A percentile compares a stretch with the other conserved stretches of the same genome.
Conservation (phyloP, 2,888 invertebrate species). For the Cantharis lateralis region DNA sequence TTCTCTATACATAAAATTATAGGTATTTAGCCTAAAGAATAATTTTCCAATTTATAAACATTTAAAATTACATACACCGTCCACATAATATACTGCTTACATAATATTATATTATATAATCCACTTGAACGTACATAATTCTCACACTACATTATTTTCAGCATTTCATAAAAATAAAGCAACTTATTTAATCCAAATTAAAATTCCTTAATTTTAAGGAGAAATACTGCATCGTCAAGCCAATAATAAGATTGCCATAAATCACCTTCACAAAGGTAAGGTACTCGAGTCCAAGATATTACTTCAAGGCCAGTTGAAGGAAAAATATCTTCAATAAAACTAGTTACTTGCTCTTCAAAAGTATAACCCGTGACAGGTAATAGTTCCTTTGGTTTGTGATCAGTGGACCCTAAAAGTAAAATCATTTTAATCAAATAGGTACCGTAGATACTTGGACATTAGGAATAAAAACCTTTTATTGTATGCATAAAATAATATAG, state of each 20-base stretch:
- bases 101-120: no score
- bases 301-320: constrained; percentile 73
- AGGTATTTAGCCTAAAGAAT: neutral
- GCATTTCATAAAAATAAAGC: neutral
- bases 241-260: constrained; percentile 89
- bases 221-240: constrained; percentile 88
- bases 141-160: neutral
- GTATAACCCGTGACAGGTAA: constrained; percentile 68
- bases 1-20: neutral
- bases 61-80: neutral
- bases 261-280: constrained; percentile 97
- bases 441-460: neutral
- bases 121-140: neutral
- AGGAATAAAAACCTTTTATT: neutral
- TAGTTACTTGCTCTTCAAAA: constrained; percentile 80
- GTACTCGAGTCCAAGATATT: constrained; percentile 85
- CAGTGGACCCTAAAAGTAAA: constrained; percentile 61
- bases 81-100: neutral
- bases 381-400: constrained; percentile 73
- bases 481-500: no score
- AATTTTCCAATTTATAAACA: neutral
- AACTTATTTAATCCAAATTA: neutral
- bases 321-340: constrained; percentile 68
- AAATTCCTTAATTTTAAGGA: constrained; percentile 63
- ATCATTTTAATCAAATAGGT: neutral